Evolutionary conservation across 2,888 invertebrate species (phyloP), one percentile per base, ranked within the genome.

Genomic region (Tenthredo notha): DNA sequence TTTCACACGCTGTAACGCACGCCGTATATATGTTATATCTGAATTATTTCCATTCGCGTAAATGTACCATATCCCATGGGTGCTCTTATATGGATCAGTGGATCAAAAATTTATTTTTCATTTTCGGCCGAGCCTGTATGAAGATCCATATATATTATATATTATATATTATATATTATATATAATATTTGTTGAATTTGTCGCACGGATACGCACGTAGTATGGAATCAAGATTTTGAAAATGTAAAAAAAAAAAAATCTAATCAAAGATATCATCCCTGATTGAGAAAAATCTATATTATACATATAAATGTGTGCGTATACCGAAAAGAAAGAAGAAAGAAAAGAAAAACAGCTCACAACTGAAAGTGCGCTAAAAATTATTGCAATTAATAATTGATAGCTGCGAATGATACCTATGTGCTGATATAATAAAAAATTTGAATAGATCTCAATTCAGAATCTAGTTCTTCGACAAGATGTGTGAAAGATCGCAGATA

Each of bases 31-130:
- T 40, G 7, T 37, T n/a, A 18, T 33, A 37, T 70, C 18, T 86
- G 67, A 78, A 78, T 87, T 58, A 80, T 87, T 87, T 86, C 85
- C 88, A 84, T 88, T 88, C 85, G 85, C 86, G 87, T 87, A 85
- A 87, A 90, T 87, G 87, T 88, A 89, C 86, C 90, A 90, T 89
- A 90, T 89, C 90, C 88, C 87, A 90, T 87, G 88, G 90, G 88
- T 90, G 90, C 88, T 89, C 88, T 89, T 89, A 89, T 88, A 86
- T 86, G 88, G 80, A 80, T 80, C 80, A 80, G 80, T 58, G 80
- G 61, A 80, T 80, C 40, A 80, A 80, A 80, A 61, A 12, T 40
- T 58, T 77, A 29, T 12, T 54, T 25, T 7, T 80, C 25, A 37
- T 50, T 61, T 43, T 61, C 61, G 21, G 40, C 40, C 29, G 7